These are phyloP conservation scores for Acanthosoma haemorrhoidale DNA, from an alignment of 2,888 invertebrate genomes.

Conservation along the genomic window DNA sequence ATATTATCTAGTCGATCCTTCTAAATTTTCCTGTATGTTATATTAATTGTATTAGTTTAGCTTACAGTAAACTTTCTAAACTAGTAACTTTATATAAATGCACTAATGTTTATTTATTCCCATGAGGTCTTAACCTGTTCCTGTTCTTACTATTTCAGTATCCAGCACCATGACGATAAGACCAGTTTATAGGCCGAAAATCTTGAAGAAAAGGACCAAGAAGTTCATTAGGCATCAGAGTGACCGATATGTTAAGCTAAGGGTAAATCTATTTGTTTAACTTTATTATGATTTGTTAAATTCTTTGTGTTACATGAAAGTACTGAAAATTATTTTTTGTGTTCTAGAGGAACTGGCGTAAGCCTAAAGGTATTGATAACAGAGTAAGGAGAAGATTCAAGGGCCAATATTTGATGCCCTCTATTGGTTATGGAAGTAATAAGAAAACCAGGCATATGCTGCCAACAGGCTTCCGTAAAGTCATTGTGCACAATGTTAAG, in stretches of 20 bases:
- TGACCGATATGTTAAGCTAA: conserved; percentile 93
- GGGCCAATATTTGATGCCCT: conserved; percentile 98
- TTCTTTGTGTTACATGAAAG: background rate
- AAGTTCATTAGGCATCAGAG: conserved; percentile 98
- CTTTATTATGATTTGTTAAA: background rate
- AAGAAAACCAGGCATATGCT: conserved; percentile 93
- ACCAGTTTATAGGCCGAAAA: conserved; percentile 81
- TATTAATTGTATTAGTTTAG: background rate
- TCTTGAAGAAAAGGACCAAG: conserved; percentile 96
- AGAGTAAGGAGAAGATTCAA: conserved; percentile 97
- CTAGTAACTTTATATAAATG: background rate
- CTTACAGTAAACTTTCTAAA: background rate
- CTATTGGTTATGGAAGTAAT: conserved; percentile 96
- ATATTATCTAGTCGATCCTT: background rate
- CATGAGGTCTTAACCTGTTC: conserved; percentile 13
- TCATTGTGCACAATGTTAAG: conserved; percentile 80
- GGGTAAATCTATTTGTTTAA: conserved; percentile 53
- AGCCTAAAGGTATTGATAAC: conserved; percentile 99
- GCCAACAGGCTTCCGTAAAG: conserved; percentile 96
- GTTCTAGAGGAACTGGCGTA: conserved; percentile 90
- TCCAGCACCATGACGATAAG: conserved; percentile 72
- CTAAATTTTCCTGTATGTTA: background rate
- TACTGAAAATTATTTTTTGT: conserved; percentile 3
- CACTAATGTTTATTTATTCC: too few species aligned
- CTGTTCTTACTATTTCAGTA: conserved; percentile 34